phyloP scores from a whole-genome alignment of 2,113 vertebrate genomes.

The Strix uralensis region DNA sequence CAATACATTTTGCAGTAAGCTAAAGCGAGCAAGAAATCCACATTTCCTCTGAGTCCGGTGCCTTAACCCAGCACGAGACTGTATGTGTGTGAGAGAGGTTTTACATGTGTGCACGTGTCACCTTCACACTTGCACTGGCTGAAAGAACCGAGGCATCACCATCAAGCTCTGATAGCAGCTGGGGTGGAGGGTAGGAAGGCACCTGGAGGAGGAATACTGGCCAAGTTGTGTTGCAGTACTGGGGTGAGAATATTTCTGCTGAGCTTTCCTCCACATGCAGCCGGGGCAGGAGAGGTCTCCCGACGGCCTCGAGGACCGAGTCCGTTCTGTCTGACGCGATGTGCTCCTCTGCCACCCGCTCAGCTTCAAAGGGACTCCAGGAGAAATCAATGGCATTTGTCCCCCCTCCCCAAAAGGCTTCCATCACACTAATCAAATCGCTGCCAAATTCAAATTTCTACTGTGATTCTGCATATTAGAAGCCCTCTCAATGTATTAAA shows the following conservation, averaged over 20 bases:
- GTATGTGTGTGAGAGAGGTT: background rate
- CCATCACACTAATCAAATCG: background rate
- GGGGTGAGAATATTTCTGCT: background rate
- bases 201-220: background rate
- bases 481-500: background rate
- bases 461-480: background rate
- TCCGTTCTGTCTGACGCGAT: rapidly evolving
- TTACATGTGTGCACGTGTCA: background rate
- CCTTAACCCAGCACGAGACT: background rate
- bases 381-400: background rate
- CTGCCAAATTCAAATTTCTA: background rate
- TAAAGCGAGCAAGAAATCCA: background rate
- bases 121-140: background rate
- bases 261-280: rapidly evolving
- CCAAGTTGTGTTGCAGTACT: rapidly evolving
- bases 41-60: background rate
- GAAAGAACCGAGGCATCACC: background rate
- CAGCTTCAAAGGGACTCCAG: background rate
- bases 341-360: background rate
- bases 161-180: background rate
- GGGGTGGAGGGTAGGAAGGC: background rate
- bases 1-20: background rate
- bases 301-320: rapidly evolving
- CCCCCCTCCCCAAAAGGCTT: background rate
- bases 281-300: background rate